Conservation (phyloP, 2,888 invertebrate species). For the Neuroscelio doddi region DNA sequence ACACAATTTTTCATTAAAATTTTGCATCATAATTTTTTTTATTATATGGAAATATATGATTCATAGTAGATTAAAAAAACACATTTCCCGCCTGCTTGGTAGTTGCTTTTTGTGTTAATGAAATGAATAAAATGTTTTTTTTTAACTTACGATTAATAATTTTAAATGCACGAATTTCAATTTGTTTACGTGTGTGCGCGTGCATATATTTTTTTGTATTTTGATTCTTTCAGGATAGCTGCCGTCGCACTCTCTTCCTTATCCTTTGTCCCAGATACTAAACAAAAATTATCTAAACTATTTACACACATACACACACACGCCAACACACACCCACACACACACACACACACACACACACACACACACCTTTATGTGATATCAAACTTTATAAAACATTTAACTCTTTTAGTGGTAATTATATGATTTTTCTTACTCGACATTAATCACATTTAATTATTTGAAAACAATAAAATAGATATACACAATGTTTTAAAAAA, state of each 20-base stretch:
- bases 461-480: no score
- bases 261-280: constrained; percentile 45
- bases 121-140: no score
- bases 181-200: constrained; percentile 20
- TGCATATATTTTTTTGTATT: constrained; percentile 52
- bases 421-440: background rate
- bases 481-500: no score
- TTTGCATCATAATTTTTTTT: no score
- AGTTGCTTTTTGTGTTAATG: no score
- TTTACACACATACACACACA: constrained; percentile 7
- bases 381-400: background rate
- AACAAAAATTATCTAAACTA: constrained; percentile 15
- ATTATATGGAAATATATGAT: no score
- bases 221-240: constrained; percentile 69
- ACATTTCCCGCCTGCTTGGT: no score
- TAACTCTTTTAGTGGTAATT: background rate
- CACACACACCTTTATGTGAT: background rate
- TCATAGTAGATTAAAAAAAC: no score
- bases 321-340: no score
- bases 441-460: no score
- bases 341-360: no score
- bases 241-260: constrained; percentile 69
- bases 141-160: background rate
- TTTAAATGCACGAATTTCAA: background rate
- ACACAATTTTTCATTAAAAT: no score